Conservation (phyloP, 2,888 invertebrate species). For the Zhengitettix transpicula region DNA sequence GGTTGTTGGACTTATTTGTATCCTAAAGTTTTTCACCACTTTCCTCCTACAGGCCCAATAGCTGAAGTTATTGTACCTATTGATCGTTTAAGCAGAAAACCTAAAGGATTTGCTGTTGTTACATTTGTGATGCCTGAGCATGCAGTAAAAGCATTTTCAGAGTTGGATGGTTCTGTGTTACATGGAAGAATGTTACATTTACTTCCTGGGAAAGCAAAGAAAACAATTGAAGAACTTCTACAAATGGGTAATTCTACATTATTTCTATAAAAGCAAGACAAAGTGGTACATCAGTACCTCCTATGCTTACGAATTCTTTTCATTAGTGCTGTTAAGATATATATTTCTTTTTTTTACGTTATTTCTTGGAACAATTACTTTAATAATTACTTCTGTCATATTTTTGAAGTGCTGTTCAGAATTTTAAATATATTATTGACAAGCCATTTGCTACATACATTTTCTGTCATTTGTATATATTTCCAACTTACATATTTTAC, state of each 20-base stretch:
- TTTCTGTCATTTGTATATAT: too few species aligned
- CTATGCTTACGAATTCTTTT: too few species aligned
- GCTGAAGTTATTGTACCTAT: conserved; percentile 80
- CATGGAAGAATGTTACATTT: conserved; percentile 89
- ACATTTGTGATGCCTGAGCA: conserved; percentile 91
- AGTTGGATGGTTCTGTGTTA: conserved; percentile 78
- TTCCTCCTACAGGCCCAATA: conserved; percentile 46
- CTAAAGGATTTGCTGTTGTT: conserved; percentile 85
- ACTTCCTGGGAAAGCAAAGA: conserved; percentile 64
- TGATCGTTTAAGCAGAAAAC: conserved; percentile 56
- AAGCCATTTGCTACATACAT: too few species aligned
- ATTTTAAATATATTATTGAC: too few species aligned
- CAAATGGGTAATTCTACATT: conserved; percentile 17
- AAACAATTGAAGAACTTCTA: conserved; percentile 22
- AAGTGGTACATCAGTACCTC: too few species aligned
- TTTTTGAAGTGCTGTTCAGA: too few species aligned
- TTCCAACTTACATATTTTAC: too few species aligned
- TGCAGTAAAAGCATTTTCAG: conserved; percentile 73
- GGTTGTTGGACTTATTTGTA: not conserved
- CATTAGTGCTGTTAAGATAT: too few species aligned
- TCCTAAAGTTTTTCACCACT: not conserved
- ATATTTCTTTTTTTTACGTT: too few species aligned
- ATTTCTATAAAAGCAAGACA: too few species aligned
- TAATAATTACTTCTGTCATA: too few species aligned
- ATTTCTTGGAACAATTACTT: too few species aligned